These are phyloP conservation scores for Teleogryllus oceanicus DNA, from an alignment of 2,888 invertebrate genomes.

Conservation along the genomic window DNA sequence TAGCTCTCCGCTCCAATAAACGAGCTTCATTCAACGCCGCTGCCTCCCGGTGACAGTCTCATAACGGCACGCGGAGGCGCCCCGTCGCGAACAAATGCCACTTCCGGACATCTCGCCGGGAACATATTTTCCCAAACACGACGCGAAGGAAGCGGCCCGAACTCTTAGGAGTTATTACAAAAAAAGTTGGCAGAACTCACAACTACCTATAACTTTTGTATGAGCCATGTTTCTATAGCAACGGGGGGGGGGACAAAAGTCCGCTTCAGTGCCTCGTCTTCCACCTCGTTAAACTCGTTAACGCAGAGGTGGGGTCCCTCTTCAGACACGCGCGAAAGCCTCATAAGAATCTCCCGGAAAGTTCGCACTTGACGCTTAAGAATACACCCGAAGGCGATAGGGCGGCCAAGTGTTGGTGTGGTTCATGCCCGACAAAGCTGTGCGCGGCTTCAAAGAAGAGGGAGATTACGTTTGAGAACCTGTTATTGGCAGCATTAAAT, in stretches of 20 bases:
- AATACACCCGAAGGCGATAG: neutral
- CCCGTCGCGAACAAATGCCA: neutral
- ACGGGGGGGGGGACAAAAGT: neutral
- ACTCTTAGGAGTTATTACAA: neutral
- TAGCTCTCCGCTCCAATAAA: no score
- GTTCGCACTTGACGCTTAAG: neutral
- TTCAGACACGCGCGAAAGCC: neutral
- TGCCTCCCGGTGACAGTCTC: no score
- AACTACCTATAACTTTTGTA: neutral
- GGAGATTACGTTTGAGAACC: no score
- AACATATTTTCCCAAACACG: neutral
- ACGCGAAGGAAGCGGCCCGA: neutral
- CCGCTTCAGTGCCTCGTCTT: neutral
- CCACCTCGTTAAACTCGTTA: conserved; percentile 6
- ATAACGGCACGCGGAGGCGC: no score
- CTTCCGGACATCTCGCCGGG: neutral
- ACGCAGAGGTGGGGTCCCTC: neutral
- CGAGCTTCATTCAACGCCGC: no score
- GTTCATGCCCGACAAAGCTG: no score
- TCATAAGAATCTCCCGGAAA: conserved; percentile 6
- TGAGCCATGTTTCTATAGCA: neutral
- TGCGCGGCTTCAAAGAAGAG: no score
- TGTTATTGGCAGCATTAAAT: no score
- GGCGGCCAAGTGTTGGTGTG: neutral
- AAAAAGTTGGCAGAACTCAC: neutral